Evolutionary conservation across 2,888 invertebrate genomes (phyloP).

Genomic region (Herminia tarsipennalis): DNA sequence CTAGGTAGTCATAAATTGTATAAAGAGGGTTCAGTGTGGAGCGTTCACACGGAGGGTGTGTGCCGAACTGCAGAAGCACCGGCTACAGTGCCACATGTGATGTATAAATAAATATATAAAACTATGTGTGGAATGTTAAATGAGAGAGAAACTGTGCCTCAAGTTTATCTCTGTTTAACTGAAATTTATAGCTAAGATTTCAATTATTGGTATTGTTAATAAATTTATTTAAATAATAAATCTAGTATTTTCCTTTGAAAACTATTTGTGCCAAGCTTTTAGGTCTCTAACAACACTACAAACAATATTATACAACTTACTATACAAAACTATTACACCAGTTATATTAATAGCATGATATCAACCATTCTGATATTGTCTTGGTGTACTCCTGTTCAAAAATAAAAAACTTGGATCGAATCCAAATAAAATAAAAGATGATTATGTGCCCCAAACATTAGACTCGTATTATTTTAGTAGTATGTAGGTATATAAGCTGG

Average conservation of each 20-base stretch:
- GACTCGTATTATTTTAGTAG: too few relatives aligned
- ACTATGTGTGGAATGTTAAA: conserved; percentile 43
- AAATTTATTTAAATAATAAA: conserved; percentile 56
- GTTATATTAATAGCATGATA: too few relatives aligned
- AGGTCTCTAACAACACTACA: too few relatives aligned
- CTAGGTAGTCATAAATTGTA: conserved; percentile 42
- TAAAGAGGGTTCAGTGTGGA: conserved; percentile 26
- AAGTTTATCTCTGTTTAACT: conserved; percentile 47
- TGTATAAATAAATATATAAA: conserved; percentile 42
- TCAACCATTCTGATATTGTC: too few relatives aligned
- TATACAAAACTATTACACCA: too few relatives aligned
- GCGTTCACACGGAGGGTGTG: not conserved
- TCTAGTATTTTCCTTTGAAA: not conserved
- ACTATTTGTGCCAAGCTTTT: too few relatives aligned
- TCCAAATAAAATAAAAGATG: too few relatives aligned
- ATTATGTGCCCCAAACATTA: too few relatives aligned
- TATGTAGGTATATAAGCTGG: too few relatives aligned
- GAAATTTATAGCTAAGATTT: conserved; percentile 57
- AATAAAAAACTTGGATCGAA: too few relatives aligned
- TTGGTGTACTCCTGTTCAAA: too few relatives aligned
- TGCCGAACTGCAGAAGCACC: not conserved
- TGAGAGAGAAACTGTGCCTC: conserved; percentile 33
- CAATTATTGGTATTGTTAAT: conserved; percentile 69
- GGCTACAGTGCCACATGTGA: conserved; percentile 18
- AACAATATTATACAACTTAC: too few relatives aligned